Evolutionary conservation across 2,888 invertebrate genomes (phyloP), one percentile per base, ranked within the genome.

Genomic region (Tryphoninae sp.): DNA sequence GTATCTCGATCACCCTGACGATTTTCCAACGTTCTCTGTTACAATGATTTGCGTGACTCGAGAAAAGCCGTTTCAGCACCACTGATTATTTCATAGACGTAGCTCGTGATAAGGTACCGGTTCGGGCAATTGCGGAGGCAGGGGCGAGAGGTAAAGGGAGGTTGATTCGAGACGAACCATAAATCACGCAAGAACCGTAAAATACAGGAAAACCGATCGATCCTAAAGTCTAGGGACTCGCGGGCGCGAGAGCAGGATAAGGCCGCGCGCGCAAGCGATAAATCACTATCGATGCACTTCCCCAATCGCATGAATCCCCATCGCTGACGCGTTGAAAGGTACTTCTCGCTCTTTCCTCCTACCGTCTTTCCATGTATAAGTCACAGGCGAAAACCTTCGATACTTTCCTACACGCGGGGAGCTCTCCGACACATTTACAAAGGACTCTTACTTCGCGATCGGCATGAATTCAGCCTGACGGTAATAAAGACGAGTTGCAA

Each of bases 201-300:
- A 88, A 88, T 88, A 88, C 86, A 88, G 85, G 88, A 87, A 33
- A 33, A 88, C 84, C 88, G 87, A 88, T 88, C 88, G 86, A 82
- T 81, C 84, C 85, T 84, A 86, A 80, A 82, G 80, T 80, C 77
- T 69, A 53, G 68, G 65, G 16, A 61, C 26, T 69, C 55, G 53
- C 49, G 65, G 55, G 23, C 72, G 64, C 65, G 69, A 40, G 62
- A 76, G 72, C 75, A 55, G 80, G 84, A 84, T 83, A 83, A 84
- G 83, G 77, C 69, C 40, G 64, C 75, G 86, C 84, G 84, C 73
- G 86, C 83, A 80, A 81, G 83, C 87, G 86, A 88, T 88, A 88
- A 88, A 88, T 88, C 88, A 88, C 83, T 76, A 85, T 83, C 84
- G 87, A 87, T 86, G 87, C 87, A 85, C 84, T 42, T 84, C 65